Evolutionary conservation across 2,113 vertebrate species (phyloP).

Genomic region (Sus scrofa): DNA sequence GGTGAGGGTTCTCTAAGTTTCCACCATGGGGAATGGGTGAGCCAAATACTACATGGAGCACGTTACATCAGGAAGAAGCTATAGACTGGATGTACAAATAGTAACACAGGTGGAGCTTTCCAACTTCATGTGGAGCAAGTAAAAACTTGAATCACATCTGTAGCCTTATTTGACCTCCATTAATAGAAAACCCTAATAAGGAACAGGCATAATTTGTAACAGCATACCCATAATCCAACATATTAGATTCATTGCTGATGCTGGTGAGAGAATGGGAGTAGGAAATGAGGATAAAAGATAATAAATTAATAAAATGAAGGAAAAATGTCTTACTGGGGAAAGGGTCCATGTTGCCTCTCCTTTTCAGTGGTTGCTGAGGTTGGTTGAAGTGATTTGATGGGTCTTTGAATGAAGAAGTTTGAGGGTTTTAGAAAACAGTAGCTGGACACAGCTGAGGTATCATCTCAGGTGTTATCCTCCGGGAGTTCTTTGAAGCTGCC

Average conservation of each 20-base stretch:
- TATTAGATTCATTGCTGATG: background rate
- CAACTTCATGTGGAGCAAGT: background rate
- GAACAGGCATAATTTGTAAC: background rate
- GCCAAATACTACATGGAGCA: background rate
- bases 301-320: background rate
- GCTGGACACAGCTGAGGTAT: background rate
- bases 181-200: background rate
- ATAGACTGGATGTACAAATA: rapidly evolving
- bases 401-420: background rate
- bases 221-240: background rate
- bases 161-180: background rate
- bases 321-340: background rate
- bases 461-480: background rate
- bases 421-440: background rate
- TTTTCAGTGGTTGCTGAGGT: background rate
- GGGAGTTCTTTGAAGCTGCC: background rate
- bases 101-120: background rate
- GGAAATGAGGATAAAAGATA: background rate
- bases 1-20: background rate
- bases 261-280: background rate
- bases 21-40: background rate
- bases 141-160: background rate
- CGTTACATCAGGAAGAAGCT: background rate
- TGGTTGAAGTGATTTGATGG: background rate
- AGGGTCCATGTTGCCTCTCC: background rate